Evolutionary conservation across 2,113 vertebrate genomes (phyloP).

Genomic region (Pholis gunnellus): DNA sequence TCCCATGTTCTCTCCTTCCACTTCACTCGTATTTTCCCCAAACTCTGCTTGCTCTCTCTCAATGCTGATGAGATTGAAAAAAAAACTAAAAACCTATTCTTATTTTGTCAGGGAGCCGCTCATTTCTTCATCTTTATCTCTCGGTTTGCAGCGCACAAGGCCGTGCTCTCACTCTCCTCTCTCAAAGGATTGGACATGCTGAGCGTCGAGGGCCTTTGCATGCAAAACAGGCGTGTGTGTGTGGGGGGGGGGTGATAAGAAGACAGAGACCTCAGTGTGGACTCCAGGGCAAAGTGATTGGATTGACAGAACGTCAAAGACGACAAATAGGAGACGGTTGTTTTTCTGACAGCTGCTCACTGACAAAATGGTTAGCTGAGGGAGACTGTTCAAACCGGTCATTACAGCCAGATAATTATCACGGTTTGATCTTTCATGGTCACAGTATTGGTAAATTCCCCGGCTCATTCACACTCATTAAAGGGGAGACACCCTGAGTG

Average conservation of each 20-base stretch:
- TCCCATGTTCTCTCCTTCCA: slow-evolving; percentile 28
- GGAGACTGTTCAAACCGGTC: slow-evolving; percentile 5
- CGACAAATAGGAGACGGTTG: not conserved
- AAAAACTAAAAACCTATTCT: slow-evolving; percentile 34
- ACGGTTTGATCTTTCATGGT: slow-evolving; percentile 27
- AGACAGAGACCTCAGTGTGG: slow-evolving; percentile 53
- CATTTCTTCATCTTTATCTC: slow-evolving; percentile 57
- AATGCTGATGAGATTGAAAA: slow-evolving; percentile 61
- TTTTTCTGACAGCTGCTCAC: not conserved
- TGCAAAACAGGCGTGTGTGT: slow-evolving; percentile 45
- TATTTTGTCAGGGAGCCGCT: slow-evolving; percentile 47
- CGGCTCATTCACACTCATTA: not conserved
- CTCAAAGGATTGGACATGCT: slow-evolving; percentile 68
- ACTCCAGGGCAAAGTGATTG: slow-evolving; percentile 38
- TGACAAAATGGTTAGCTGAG: slow-evolving; percentile 6
- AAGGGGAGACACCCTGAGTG: not conserved
- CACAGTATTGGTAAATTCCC: slow-evolving; percentile 22
- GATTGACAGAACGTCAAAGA: slow-evolving; percentile 35
- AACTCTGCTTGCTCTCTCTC: slow-evolving; percentile 27
- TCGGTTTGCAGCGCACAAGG: slow-evolving; percentile 55
- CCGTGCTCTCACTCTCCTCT: slow-evolving; percentile 49
- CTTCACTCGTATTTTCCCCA: slow-evolving; percentile 17
- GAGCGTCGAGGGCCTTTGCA: slow-evolving; percentile 58
- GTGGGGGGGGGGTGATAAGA: slow-evolving; percentile 30
- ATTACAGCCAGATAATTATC: slow-evolving; percentile 18